phyloP scores from a whole-genome alignment of 2,113 vertebrate species.

The Scortum barcoo region DNA sequence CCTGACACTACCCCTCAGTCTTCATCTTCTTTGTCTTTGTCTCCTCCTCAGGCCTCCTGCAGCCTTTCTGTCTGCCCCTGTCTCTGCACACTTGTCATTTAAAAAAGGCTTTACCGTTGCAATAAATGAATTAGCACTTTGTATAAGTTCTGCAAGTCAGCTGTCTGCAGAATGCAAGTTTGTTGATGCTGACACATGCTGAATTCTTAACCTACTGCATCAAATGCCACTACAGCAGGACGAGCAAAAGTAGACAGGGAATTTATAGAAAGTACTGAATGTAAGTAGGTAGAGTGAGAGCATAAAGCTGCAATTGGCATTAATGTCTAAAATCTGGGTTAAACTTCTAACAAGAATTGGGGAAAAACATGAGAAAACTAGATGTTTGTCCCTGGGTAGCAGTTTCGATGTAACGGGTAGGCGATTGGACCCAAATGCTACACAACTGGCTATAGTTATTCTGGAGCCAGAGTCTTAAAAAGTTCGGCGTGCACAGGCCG shows the following conservation, averaged over 20 bases:
- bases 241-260: background rate
- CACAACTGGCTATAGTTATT: too few species aligned
- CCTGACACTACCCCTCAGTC: conserved; percentile 51
- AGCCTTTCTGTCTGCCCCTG: conserved; percentile 18
- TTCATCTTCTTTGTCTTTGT: conserved; percentile 42
- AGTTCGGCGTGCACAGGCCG: too few species aligned
- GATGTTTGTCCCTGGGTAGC: background rate
- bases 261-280: background rate
- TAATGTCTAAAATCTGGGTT: background rate
- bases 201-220: background rate
- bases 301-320: background rate
- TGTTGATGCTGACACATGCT: background rate
- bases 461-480: too few species aligned
- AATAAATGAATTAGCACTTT: conserved; percentile 27
- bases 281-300: background rate
- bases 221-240: background rate
- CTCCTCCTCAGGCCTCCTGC: conserved; percentile 11
- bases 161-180: conserved; percentile 10
- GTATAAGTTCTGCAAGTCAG: conserved; percentile 16
- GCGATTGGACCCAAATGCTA: too few species aligned
- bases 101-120: conserved; percentile 14
- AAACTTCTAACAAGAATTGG: background rate
- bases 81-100: conserved; percentile 15
- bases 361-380: background rate
- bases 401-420: too few species aligned